These are phyloP conservation scores for Melanotaenia nigrans DNA, from an alignment of 2,797 vertebrate species.

Conservation along the genomic window DNA sequence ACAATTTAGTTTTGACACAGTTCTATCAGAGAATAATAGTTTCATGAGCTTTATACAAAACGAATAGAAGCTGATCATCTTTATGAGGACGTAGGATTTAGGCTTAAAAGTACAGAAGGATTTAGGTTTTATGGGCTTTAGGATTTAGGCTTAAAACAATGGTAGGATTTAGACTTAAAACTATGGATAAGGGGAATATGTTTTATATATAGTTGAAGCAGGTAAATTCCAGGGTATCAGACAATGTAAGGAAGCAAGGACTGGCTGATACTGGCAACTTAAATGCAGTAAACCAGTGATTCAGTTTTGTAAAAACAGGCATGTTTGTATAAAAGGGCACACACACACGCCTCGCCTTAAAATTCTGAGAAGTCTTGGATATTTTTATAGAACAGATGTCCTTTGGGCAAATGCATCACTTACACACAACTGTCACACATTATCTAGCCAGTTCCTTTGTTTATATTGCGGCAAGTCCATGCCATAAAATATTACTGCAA, in stretches of 20 bases:
- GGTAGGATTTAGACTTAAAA: not conserved
- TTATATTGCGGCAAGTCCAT: not conserved
- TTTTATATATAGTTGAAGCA: not conserved
- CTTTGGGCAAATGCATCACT: constrained; percentile 3
- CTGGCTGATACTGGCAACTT: not conserved
- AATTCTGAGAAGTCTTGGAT: not conserved
- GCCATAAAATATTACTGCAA: not conserved
- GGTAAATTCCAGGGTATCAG: not conserved
- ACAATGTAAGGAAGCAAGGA: not conserved
- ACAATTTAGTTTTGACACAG: not conserved
- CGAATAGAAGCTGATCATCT: constrained; percentile 2
- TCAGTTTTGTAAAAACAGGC: not conserved
- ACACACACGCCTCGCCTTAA: not conserved
- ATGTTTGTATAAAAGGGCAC: not conserved
- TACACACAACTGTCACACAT: not conserved
- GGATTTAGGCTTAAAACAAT: constrained; percentile 6
- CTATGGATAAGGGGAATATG: not conserved
- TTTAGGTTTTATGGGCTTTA: constrained; percentile 1
- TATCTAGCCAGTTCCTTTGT: not conserved
- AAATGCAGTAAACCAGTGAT: not conserved
- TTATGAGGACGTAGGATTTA: not conserved
- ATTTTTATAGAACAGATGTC: not conserved
- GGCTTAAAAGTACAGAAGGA: not conserved
- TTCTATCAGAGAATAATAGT: not conserved
- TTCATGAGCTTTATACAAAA: constrained; percentile 8